These are phyloP conservation scores for Danionella cerebrum DNA, from an alignment of 2,113 vertebrate species.

Conservation along the genomic window DNA sequence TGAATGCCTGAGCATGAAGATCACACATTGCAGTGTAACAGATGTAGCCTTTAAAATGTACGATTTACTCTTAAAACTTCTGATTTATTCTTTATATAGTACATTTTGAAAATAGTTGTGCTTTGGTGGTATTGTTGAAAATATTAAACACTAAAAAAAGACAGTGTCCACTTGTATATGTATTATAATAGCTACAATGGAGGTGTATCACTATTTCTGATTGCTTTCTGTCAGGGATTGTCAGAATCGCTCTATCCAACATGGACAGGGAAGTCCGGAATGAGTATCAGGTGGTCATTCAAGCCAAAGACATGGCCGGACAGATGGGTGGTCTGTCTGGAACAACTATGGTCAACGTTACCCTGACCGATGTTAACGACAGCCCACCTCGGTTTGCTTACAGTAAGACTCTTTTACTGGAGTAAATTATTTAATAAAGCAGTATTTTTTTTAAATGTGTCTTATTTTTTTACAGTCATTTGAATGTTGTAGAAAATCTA, in stretches of 20 bases:
- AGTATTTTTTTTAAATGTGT: no score
- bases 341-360: constrained; percentile 92
- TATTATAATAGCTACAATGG: no score
- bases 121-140: no score
- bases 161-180: no score
- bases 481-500: no score
- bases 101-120: no score
- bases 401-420: constrained; percentile 86
- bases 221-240: constrained; percentile 78
- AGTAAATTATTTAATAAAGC: no score
- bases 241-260: constrained; percentile 90
- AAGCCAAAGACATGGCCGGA: constrained; percentile 99
- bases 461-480: no score
- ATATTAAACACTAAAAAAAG: no score
- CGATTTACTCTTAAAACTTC: no score
- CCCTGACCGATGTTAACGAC: constrained; percentile 93
- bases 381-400: constrained; percentile 90
- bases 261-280: constrained; percentile 97
- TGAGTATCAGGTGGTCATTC: constrained; percentile 93
- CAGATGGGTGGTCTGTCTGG: constrained; percentile 94
- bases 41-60: not conserved
- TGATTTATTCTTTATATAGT: no score
- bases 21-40: not conserved
- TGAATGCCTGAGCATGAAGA: not conserved
- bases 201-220: no score